These are phyloP conservation scores for Drosophila yooni DNA, from an alignment of 2,888 invertebrate genomes.

Conservation along the genomic window DNA sequence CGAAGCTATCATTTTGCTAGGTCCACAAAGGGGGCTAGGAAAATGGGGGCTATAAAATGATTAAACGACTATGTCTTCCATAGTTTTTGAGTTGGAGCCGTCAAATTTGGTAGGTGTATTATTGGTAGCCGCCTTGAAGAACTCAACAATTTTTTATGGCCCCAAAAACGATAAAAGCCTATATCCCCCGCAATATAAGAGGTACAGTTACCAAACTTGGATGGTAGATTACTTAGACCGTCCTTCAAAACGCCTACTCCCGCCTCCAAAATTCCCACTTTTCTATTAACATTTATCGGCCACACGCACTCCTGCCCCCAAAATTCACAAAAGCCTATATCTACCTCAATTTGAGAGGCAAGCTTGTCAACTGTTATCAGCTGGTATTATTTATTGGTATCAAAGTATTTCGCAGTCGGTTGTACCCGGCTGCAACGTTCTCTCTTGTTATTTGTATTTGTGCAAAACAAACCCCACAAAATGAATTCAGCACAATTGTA, in stretches of 20 bases:
- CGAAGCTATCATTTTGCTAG: neutral
- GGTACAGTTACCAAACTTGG: too few species aligned
- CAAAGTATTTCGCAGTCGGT: neutral
- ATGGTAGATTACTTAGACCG: too few species aligned
- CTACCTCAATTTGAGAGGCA: neutral
- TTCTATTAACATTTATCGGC: neutral
- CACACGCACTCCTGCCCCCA: neutral
- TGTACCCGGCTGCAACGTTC: neutral
- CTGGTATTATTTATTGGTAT: neutral
- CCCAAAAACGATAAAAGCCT: too few species aligned
- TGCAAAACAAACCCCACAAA: conserved; percentile 25
- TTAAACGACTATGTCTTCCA: neutral
- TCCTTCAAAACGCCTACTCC: neutral
- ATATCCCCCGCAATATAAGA: too few species aligned
- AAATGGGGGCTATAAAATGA: neutral
- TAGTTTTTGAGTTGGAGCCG: neutral
- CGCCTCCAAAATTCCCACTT: neutral
- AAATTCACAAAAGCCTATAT: neutral
- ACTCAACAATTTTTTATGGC: neutral
- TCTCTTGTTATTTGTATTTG: neutral
- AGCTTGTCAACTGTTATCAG: neutral
- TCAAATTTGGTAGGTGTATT: neutral
- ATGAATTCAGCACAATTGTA: conserved; percentile 21
- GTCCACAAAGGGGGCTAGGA: neutral
- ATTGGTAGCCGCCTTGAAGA: neutral